Conservation (phyloP, 2,888 invertebrate genomes). For the Drosophila mercatorum region DNA sequence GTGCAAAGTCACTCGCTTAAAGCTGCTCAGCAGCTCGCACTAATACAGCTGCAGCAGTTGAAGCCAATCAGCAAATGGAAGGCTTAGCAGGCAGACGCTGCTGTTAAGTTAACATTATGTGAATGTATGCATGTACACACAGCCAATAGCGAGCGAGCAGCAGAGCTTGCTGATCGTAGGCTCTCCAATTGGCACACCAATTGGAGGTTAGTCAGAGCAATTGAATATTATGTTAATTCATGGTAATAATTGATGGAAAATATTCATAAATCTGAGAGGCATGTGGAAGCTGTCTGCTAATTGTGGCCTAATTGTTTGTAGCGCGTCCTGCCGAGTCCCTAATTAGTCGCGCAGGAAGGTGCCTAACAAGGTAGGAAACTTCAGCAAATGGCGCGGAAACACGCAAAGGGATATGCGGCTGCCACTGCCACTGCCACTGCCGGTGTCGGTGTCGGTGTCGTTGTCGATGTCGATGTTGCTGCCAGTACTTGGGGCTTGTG, state of each 20-base stretch:
- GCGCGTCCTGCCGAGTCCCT: conserved; percentile 43
- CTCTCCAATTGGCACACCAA: no score
- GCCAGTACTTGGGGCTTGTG: conserved; percentile 12
- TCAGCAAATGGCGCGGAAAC: conserved; percentile 59
- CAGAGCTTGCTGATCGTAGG: no score
- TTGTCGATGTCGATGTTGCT: conserved; percentile 19
- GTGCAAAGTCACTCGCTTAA: no score
- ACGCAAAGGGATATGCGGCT: conserved; percentile 49
- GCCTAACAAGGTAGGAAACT: conserved; percentile 62
- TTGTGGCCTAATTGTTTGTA: conserved; percentile 57
- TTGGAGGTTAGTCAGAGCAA: neutral
- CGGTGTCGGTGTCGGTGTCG: conserved; percentile 26
- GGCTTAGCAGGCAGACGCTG: no score
- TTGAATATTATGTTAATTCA: no score
- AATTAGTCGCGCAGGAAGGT: conserved; percentile 62
- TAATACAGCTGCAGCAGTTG: no score
- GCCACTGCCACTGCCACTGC: conserved; percentile 27
- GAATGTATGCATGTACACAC: no score
- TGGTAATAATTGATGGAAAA: neutral
- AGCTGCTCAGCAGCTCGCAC: no score
- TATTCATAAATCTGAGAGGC: neutral
- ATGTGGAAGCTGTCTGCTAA: conserved; percentile 29
- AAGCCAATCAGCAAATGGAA: no score
- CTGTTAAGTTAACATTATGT: no score
- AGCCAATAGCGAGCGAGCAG: no score